Evolutionary conservation across 2,888 invertebrate genomes (phyloP).

Genomic region (Desoria tigrina): DNA sequence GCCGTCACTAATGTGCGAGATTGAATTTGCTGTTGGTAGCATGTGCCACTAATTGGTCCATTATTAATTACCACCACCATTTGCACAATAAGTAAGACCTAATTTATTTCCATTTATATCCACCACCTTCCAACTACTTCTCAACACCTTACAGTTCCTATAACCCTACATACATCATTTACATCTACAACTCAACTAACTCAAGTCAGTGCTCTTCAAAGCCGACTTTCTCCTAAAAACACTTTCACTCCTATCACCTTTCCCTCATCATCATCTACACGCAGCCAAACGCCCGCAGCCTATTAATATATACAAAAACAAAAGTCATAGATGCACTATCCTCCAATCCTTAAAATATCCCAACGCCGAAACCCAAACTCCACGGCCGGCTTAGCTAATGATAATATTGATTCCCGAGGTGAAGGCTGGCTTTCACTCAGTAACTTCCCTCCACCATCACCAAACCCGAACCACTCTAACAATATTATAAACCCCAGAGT

Average conservation of each 20-base stretch:
- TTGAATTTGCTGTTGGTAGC: slow-evolving; percentile 46
- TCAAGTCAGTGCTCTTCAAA: slow-evolving; percentile 7
- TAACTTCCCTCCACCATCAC: background rate
- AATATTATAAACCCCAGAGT: slow-evolving; percentile 3
- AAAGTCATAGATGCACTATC: too few relatives aligned
- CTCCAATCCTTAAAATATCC: too few relatives aligned
- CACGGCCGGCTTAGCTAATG: background rate
- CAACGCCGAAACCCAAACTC: too few relatives aligned
- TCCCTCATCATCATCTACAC: background rate
- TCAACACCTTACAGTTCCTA: slow-evolving; percentile 1
- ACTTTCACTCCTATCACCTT: background rate
- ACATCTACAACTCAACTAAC: too few relatives aligned
- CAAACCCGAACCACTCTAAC: background rate
- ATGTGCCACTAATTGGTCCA: slow-evolving; percentile 49
- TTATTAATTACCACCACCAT: slow-evolving; percentile 53
- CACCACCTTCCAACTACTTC: slow-evolving; percentile 25
- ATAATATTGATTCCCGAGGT: background rate
- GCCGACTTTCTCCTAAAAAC: background rate
- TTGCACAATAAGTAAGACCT: slow-evolving; percentile 27
- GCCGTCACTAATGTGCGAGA: slow-evolving; percentile 44
- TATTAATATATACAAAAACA: too few relatives aligned
- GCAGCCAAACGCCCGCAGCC: too few relatives aligned
- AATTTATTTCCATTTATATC: slow-evolving; percentile 21
- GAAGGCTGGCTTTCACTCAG: background rate
- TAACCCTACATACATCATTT: too few relatives aligned